phyloP scores from a whole-genome alignment of 2,888 invertebrate species.

The Alloplasta piceator region DNA sequence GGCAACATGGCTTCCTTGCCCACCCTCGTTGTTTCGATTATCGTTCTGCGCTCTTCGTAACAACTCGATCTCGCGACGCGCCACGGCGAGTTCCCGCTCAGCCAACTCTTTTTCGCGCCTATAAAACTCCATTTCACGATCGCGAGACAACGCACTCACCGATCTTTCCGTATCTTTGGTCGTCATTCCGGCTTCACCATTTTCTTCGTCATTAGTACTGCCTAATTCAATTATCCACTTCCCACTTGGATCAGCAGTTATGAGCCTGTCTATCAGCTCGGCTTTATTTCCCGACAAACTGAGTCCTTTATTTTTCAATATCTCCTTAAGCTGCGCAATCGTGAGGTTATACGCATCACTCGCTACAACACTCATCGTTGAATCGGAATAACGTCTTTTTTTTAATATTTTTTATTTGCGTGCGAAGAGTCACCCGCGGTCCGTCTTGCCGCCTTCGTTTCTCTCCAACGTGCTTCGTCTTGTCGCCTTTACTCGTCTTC shows the following conservation, averaged over 20 bases:
- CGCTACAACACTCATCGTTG: conserved; percentile 2
- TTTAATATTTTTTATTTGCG: too few species aligned
- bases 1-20: too few species aligned
- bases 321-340: conserved; percentile 14
- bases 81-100: conserved; percentile 19
- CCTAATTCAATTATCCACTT: not conserved
- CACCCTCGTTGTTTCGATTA: not conserved
- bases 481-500: too few species aligned
- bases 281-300: conserved; percentile 13
- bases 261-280: conserved; percentile 11
- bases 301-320: conserved; percentile 13
- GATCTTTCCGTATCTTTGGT: too few species aligned
- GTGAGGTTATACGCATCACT: conserved; percentile 8
- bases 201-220: not conserved
- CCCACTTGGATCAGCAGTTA: not conserved
- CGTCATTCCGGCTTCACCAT: too few species aligned
- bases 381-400: too few species aligned
- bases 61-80: conserved; percentile 33
- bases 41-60: too few species aligned
- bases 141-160: too few species aligned
- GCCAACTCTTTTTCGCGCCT: conserved; percentile 27
- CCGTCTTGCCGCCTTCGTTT: too few species aligned
- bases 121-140: not conserved
- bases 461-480: too few species aligned
- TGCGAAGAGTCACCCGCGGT: too few species aligned